These are phyloP conservation scores for Cremastobaeus sp. DNA, from an alignment of 2,888 invertebrate species.

Conservation along the genomic window DNA sequence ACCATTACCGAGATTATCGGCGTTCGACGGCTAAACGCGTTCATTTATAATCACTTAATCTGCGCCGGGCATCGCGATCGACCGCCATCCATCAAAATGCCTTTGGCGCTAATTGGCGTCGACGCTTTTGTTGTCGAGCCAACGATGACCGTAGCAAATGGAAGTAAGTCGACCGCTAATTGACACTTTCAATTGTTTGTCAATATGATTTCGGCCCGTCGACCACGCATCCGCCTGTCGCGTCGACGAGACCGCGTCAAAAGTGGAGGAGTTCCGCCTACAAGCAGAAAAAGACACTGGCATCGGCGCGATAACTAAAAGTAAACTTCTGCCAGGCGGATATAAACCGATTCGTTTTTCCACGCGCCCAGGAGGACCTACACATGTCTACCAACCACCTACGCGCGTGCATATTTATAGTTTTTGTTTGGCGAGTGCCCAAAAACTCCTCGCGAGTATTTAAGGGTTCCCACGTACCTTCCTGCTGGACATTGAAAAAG, in stretches of 20 bases:
- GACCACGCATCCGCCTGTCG: slow-evolving; percentile 41
- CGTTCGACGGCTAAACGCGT: slow-evolving; percentile 1
- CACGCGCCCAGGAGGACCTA: slow-evolving; percentile 61
- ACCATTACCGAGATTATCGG: slow-evolving; percentile 18
- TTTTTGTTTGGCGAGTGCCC: slow-evolving; percentile 66
- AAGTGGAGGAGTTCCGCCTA: slow-evolving; percentile 53
- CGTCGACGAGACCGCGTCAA: slow-evolving; percentile 39
- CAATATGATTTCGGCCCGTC: slow-evolving; percentile 35
- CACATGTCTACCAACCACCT: slow-evolving; percentile 60
- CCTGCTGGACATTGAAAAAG: slow-evolving; percentile 47
- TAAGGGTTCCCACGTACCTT: slow-evolving; percentile 60
- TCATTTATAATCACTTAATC: slow-evolving; percentile 41
- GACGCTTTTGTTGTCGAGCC: not conserved
- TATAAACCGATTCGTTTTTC: slow-evolving; percentile 69
- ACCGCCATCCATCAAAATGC: not conserved
- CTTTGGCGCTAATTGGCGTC: no score
- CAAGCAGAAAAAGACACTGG: slow-evolving; percentile 53
- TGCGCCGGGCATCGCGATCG: not conserved
- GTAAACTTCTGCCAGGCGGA: slow-evolving; percentile 62
- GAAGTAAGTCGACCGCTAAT: not conserved
- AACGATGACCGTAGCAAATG: not conserved
- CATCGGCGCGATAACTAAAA: slow-evolving; percentile 59
- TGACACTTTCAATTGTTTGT: slow-evolving; percentile 21
- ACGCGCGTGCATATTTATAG: slow-evolving; percentile 62
- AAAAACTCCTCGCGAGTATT: slow-evolving; percentile 59